Evolutionary conservation across 2,113 vertebrate species (phyloP).

Genomic region (Crotalus tigris): DNA sequence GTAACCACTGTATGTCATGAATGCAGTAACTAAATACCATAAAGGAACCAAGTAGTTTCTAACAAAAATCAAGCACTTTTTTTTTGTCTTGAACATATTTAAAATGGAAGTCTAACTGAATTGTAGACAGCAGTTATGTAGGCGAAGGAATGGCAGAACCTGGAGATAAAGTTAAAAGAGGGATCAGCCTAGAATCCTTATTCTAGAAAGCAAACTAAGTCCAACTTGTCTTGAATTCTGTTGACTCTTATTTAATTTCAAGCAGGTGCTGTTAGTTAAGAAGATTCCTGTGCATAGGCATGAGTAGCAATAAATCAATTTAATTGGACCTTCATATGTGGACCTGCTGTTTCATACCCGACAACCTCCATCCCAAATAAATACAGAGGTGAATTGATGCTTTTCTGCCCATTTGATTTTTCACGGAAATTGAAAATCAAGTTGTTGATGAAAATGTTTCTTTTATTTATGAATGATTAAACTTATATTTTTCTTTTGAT

Average conservation of each 20-base stretch:
- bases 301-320: background rate
- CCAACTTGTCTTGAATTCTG: background rate
- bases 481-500: constrained; percentile 19
- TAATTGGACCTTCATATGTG: background rate
- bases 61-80: background rate
- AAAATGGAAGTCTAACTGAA: background rate
- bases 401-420: constrained; percentile 20
- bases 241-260: background rate
- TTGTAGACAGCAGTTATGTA: background rate
- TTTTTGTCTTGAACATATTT: background rate
- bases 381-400: constrained; percentile 22
- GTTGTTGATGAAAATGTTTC: constrained; percentile 23
- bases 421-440: constrained; percentile 7
- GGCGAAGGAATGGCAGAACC: background rate
- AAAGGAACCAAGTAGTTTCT: background rate
- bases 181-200: background rate
- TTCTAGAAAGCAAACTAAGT: background rate
- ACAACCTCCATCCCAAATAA: background rate
- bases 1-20: background rate
- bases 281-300: background rate
- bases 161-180: background rate
- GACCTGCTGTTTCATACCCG: background rate
- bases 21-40: background rate
- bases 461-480: background rate
- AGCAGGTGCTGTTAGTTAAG: background rate